Percentiles rank a stretch among this genome's conserved stretches.
Conservation (phyloP, 2,797 vertebrate species). For the Sparidentex hasta region DNA sequence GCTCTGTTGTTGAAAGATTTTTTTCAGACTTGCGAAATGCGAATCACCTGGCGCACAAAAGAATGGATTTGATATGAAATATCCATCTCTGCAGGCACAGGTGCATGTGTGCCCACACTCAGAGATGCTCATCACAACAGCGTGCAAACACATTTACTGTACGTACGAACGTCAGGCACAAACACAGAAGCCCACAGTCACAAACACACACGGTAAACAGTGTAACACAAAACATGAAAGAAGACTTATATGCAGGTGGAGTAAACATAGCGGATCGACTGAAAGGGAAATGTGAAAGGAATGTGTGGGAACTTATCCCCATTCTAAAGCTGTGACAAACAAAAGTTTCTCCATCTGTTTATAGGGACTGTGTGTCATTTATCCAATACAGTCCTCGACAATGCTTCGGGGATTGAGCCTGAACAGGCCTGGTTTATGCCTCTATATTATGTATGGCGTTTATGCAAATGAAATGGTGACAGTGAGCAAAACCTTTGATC, state of each 20-base stretch:
- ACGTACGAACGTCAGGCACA: constrained; percentile 6
- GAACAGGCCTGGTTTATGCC: constrained; percentile 67
- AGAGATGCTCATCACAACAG: constrained; percentile 38
- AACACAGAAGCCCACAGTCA: constrained; percentile 20
- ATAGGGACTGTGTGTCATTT: constrained; percentile 43
- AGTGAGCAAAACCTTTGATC: constrained; percentile 78
- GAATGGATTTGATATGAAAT: constrained; percentile 45
- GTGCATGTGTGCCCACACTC: neutral
- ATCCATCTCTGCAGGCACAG: constrained; percentile 42
- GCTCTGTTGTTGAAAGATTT: constrained; percentile 19
- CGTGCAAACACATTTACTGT: constrained; percentile 38
- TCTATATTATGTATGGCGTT: constrained; percentile 71
- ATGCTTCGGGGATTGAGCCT: constrained; percentile 66
- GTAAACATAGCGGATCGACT: constrained; percentile 37
- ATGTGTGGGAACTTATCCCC: constrained; percentile 41
- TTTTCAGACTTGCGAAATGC: constrained; percentile 25
- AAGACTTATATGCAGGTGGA: constrained; percentile 49
- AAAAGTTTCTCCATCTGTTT: constrained; percentile 72
- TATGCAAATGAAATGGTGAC: constrained; percentile 73
- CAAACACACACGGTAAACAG: constrained; percentile 33
- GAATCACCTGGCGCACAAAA: constrained; percentile 44
- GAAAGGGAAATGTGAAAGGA: constrained; percentile 49
- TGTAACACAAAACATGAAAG: constrained; percentile 47
- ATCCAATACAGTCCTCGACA: constrained; percentile 55
- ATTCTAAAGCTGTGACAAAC: constrained; percentile 54